Evolutionary conservation across 2,113 vertebrate species (phyloP).

Genomic region (Perca fluviatilis): DNA sequence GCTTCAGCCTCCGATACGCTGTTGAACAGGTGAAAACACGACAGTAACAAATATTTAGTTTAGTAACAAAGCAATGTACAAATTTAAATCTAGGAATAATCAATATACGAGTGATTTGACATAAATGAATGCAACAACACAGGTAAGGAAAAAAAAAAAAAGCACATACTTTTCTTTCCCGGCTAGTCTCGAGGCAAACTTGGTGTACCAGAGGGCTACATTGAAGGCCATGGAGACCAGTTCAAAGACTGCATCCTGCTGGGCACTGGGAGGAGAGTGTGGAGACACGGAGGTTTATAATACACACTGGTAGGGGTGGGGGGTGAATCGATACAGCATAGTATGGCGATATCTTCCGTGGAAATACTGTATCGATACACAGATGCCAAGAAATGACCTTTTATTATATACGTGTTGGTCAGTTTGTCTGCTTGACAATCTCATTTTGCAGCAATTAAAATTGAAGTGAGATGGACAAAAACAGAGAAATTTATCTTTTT

Average conservation of each 20-base stretch:
- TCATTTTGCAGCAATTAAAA: no score
- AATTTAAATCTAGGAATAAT: neutral
- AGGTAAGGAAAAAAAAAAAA: neutral
- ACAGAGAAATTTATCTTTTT: no score
- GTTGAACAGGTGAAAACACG: conserved; percentile 31
- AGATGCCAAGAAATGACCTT: no score
- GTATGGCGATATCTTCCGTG: neutral
- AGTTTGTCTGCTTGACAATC: no score
- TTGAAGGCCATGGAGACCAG: conserved; percentile 97
- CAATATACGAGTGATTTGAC: neutral
- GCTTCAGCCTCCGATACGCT: conserved; percentile 97
- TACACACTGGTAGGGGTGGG: neutral
- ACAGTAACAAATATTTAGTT: neutral
- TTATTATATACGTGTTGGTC: no score
- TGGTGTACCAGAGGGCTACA: conserved; percentile 96
- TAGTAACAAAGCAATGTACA: neutral
- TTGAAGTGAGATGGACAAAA: no score
- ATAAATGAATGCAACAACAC: neutral
- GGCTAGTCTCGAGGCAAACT: conserved; percentile 94
- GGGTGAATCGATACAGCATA: no score
- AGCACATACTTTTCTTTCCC: conserved; percentile 94
- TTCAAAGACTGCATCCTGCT: conserved; percentile 97
- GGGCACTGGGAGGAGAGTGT: conserved; percentile 84
- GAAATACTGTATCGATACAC: no score
- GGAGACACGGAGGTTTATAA: conserved; percentile 13